These are phyloP conservation scores for Cotesia vestalis DNA, from an alignment of 1,140 invertebrate species.

Conservation along the genomic window DNA sequence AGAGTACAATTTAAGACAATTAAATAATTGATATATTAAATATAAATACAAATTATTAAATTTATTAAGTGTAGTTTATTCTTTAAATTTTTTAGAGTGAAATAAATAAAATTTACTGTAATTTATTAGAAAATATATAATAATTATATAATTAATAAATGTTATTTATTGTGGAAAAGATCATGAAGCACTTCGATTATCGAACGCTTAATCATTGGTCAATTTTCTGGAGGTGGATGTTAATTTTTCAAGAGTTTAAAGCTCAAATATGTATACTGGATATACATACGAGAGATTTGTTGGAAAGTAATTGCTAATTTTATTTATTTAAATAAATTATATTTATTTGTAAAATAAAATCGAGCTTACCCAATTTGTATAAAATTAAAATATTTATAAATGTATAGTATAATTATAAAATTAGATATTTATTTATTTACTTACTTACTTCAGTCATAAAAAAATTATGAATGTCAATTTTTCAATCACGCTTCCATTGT, in stretches of 20 bases:
- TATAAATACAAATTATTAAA: no score
- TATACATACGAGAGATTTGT: constrained; percentile 25
- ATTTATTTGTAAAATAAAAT: constrained; percentile 3
- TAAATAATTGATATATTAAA: not conserved
- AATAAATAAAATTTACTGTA: not conserved
- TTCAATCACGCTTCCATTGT: constrained; percentile 19
- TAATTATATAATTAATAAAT: no score
- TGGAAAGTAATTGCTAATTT: not conserved
- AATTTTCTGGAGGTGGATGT: no score
- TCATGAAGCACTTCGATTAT: no score
- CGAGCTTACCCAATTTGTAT: constrained; percentile 22
- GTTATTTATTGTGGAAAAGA: no score
- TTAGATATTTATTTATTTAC: constrained; percentile 28
- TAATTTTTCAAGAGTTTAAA: no score
- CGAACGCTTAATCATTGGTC: not conserved
- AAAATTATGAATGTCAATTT: constrained; percentile 11
- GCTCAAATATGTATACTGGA: constrained; percentile 33
- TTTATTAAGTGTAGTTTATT: no score
- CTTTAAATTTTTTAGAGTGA: no score
- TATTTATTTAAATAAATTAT: not conserved
- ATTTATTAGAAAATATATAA: no score
- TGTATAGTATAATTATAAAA: not conserved
- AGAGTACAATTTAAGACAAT: constrained; percentile 7
- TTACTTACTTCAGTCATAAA: constrained; percentile 9
- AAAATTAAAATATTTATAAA: not conserved